phyloP scores from a whole-genome alignment of 1,140 invertebrate species.

The Paraescarpia echinospica region DNA sequence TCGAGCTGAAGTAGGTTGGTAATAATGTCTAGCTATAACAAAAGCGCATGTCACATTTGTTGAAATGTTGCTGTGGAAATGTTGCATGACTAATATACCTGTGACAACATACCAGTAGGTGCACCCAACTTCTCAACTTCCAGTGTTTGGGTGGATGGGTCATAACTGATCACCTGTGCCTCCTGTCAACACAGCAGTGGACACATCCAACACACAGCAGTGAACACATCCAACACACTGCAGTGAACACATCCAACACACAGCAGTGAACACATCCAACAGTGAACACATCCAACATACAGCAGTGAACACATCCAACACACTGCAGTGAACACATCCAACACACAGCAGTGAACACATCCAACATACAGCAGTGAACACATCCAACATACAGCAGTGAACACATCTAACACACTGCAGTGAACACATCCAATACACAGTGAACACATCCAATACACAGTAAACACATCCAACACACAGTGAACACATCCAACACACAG shows the following conservation, averaged over 20 bases:
- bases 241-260: background rate
- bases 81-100: background rate
- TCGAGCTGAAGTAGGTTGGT: background rate
- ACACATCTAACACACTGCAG: background rate
- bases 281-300: background rate
- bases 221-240: background rate
- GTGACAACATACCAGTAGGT: background rate
- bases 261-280: background rate
- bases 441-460: background rate
- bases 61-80: background rate
- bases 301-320: background rate
- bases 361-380: background rate
- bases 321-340: background rate
- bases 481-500: background rate
- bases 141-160: background rate
- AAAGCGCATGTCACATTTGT: background rate
- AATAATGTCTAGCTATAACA: background rate
- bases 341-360: background rate
- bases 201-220: background rate
- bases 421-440: background rate
- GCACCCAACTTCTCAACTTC: background rate
- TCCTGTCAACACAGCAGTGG: background rate
- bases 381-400: background rate
- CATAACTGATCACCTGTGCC: background rate
- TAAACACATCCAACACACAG: background rate